Evolutionary conservation across 23 tunicate genomes (phyloP).

Genomic region (Oikopleura vanhoeffeni): DNA sequence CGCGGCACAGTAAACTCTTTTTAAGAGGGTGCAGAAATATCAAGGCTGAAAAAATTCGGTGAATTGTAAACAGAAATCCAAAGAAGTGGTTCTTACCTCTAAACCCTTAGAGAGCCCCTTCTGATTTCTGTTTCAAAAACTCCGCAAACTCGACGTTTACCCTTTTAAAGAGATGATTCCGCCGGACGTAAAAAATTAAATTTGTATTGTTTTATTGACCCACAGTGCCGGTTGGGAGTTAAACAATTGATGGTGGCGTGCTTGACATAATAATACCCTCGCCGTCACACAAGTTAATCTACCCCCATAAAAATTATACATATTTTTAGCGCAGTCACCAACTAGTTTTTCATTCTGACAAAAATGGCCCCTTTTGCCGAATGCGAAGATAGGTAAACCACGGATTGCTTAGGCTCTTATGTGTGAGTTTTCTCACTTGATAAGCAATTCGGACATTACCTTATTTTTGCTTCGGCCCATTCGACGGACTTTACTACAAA

Average conservation of each 20-base stretch:
- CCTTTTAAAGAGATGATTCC: neutral
- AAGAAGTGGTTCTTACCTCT: constrained; percentile 4
- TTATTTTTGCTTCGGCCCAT: neutral
- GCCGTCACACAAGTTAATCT: too few relatives aligned
- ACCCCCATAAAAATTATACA: too few relatives aligned
- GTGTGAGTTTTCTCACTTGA: neutral
- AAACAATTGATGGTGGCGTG: neutral
- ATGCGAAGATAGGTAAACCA: constrained; percentile 2
- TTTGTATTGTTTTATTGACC: neutral
- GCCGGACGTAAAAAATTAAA: neutral
- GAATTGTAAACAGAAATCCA: constrained; percentile 15
- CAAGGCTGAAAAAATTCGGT: too few relatives aligned
- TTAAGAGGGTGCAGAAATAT: too few relatives aligned
- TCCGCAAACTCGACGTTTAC: neutral
- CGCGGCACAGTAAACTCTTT: too few relatives aligned
- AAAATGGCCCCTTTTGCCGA: too few relatives aligned
- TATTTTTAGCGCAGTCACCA: too few relatives aligned
- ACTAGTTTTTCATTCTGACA: too few relatives aligned
- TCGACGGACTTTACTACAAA: too few relatives aligned
- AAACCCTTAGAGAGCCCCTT: constrained; percentile 4
- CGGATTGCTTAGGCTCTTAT: constrained; percentile 5
- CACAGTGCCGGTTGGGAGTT: neutral
- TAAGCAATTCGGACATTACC: constrained; percentile 13
- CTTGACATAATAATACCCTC: too few relatives aligned
- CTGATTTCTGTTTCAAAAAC: constrained; percentile 16